Evolutionary conservation across 2,113 vertebrate species (phyloP), one percentile per base, ranked within the genome.

Genomic region (Laticauda colubrina): DNA sequence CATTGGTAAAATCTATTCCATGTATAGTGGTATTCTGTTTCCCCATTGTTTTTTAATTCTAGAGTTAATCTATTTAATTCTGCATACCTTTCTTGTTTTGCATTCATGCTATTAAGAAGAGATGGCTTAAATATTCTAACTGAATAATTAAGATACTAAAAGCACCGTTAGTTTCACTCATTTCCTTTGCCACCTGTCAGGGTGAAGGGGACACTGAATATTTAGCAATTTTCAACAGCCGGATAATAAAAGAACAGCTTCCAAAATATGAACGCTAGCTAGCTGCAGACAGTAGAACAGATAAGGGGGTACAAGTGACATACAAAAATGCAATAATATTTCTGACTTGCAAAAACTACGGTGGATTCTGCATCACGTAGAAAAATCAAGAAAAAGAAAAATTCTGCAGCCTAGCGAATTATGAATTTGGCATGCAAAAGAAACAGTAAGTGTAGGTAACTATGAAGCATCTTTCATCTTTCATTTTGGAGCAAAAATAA

Each of bases 281-380:
- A 6, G 18, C 18, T 51, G 18, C 54, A 39, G 61, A 14, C 14
- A 85, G 90, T 93, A 9, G 0, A 21, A 92, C 26, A 93, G 55
- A 94, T n/a, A 48, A 93, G 39, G 56, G 91, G 75, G 87, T 18
- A 95, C 43, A 26, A 18, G 81, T 75, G 34, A 14, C 43, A 57
- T 93, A 92, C 61, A 89, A 56, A 94, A 95, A 94, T 89, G 91
- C 29, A 89, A 48, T 89, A 90, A 92, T n/a, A 94, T 91, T 88
- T 88, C 91, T 48, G 88, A 9, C 93, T 92, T 91, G 92, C 93
- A 43, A 93, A 95, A 96, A 34, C 12, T 3, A 87, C 1, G 94
- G 95, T 2, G 0, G 11, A 53, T 39, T 18, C 11, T 93, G 18
- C 14, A 93, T 94, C 93, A 92, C 90, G 0, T 43, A 54, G 69